A percentile compares a stretch with the other conserved stretches of the same genome.
These are phyloP conservation scores for Lepas anatifera DNA, from an alignment of 2,888 invertebrate genomes.

Conservation along the genomic window DNA sequence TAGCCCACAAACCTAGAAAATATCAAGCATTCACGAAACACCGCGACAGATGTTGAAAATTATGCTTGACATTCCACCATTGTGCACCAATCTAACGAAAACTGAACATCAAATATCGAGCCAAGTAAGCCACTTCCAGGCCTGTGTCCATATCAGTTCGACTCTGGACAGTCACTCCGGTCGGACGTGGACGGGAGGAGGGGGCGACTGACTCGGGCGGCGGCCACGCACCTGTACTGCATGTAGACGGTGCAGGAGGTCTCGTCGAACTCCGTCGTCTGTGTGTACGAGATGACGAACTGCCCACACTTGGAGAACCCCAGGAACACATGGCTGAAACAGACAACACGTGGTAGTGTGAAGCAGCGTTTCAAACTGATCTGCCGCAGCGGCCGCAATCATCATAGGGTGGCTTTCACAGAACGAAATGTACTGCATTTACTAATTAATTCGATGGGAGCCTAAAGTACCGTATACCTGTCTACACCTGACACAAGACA, in stretches of 20 bases:
- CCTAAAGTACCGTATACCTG: neutral
- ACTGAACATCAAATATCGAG: no score
- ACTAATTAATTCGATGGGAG: neutral
- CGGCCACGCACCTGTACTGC: slow-evolving; percentile 24
- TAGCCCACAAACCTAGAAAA: no score
- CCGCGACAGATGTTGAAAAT: no score
- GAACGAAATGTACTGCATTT: neutral
- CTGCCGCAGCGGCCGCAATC: neutral
- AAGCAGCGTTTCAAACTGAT: neutral
- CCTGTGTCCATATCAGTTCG: neutral
- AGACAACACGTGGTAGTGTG: neutral
- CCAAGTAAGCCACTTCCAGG: no score
- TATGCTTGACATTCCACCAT: no score
- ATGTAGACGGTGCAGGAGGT: slow-evolving; percentile 30
- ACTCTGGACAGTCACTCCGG: no score
- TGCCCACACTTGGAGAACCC: slow-evolving; percentile 91
- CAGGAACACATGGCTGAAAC: slow-evolving; percentile 74
- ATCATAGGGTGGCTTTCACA: neutral
- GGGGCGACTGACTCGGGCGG: no score
- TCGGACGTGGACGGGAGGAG: no score
- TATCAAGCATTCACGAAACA: no score
- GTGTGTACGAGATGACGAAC: slow-evolving; percentile 78
- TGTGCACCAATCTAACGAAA: neutral
- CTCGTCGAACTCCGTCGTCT: slow-evolving; percentile 30
- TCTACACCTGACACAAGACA: neutral